Base-by-base conservation (phyloP, 2,888 invertebrate species). In the Lepidochitona cinerea region DNA sequence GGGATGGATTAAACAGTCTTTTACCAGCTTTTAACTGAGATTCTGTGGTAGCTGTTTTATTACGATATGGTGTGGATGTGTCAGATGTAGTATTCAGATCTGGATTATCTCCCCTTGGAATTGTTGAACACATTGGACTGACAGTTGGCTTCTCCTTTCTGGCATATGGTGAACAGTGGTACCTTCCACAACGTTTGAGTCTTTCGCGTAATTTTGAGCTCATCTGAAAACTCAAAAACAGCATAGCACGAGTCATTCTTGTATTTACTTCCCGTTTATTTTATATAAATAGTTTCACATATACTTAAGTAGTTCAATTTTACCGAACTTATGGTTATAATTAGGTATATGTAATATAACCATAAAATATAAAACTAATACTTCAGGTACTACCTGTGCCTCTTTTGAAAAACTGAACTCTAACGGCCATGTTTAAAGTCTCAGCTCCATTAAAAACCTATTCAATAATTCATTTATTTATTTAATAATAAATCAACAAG, bases 111-210 rank as follows among this genome's bases (percentile, higher is more conserved):
- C 49, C 7, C 23, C 41, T 41, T 12, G 49, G n/a, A n/a, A n/a
- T n/a, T n/a, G n/a, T n/a, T n/a, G n/a, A n/a, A n/a, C n/a, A n/a
- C 49, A 7, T 18, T 49, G 49, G 49, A 7, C 49, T 49, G 18
- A n/a, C 49, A n/a, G 49, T 7, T 4, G 23, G n/a, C 49, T 1
- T 18, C 14, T 4, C 29, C 29, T 59, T 59, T 2, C 4, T 1
- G 29, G 59, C 23, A 1, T 14, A 18, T n/a, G 83, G 80, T 7
- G 84, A 82, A 12, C 81, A 73, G 75, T 86, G 84, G 74, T 85
- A 85, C 23, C 86, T 77, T 1, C 86, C 85, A 81, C 84, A 85
- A 76, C 79, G 79, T 72, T 86, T 85, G 59, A 86, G 72, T 52
- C 84, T 75, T 53, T 85, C 84, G 70, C 81, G 82, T 35, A 86